A percentile compares a stretch with the other conserved stretches of the same genome.
phyloP scores from a whole-genome alignment of 2,113 vertebrate genomes.

The Menidia beryllina region DNA sequence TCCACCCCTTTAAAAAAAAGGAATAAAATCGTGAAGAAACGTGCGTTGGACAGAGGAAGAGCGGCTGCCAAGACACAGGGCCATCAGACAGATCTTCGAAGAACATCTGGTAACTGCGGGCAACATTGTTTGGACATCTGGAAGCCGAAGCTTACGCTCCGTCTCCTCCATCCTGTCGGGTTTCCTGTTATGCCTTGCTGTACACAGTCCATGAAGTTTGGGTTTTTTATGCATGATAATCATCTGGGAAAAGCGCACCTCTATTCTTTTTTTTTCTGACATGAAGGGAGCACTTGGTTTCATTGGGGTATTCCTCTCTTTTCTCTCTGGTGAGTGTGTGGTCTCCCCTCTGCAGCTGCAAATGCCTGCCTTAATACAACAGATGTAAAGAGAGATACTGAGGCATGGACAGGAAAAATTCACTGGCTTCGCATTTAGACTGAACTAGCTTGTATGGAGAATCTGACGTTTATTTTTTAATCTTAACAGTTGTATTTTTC shows the following conservation, averaged over 20 bases:
- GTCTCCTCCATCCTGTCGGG: slow-evolving; percentile 73
- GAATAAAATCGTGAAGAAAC: slow-evolving; percentile 68
- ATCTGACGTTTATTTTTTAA: slow-evolving; percentile 23
- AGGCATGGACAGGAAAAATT: slow-evolving; percentile 12
- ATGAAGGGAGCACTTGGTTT: slow-evolving; percentile 82
- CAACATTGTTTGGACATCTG: slow-evolving; percentile 81
- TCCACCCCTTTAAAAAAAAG: slow-evolving; percentile 82
- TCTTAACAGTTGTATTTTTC: not conserved
- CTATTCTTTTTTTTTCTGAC: slow-evolving; percentile 78
- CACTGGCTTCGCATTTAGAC: slow-evolving; percentile 9
- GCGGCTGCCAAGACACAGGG: slow-evolving; percentile 70
- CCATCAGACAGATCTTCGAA: slow-evolving; percentile 70
- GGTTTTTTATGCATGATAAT: slow-evolving; percentile 67
- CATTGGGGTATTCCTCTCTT: slow-evolving; percentile 78
- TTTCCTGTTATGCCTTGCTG: slow-evolving; percentile 82
- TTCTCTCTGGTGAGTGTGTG: slow-evolving; percentile 81
- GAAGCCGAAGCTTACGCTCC: slow-evolving; percentile 75
- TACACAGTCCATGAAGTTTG: slow-evolving; percentile 59
- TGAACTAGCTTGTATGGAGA: not conserved
- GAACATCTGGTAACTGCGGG: slow-evolving; percentile 82
- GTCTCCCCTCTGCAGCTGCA: slow-evolving; percentile 57
- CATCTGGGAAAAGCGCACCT: slow-evolving; percentile 63
- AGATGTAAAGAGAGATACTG: slow-evolving; percentile 33
- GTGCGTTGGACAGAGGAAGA: slow-evolving; percentile 64
- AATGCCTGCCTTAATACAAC: slow-evolving; percentile 41